Evolutionary conservation across 1,140 invertebrate genomes (phyloP), one percentile per base, ranked within the genome.

Genomic region (Vanessa atalanta): DNA sequence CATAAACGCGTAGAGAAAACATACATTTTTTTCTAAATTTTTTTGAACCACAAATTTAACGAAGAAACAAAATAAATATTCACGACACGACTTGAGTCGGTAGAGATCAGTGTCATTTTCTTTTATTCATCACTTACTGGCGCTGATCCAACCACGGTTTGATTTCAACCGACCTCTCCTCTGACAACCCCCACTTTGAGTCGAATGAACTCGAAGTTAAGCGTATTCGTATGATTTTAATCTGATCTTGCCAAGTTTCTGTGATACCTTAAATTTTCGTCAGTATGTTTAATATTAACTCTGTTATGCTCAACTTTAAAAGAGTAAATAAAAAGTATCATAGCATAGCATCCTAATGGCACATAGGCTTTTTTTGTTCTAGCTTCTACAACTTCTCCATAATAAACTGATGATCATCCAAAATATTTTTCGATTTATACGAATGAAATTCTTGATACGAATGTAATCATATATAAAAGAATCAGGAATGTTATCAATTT

Each of bases 121-220:
- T 13, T 51, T 61, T 61, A 61, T 61, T 61, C 57, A 61, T 31
- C 57, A 61, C 14, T 26, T n/a, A 4, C 57, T 61, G 57, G 57
- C 57, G 23, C 57, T 9, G 57, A 11, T 61, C 57, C 57, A 61
- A 61, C 57, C 57, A 37, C 14, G 57, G 31, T 61, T 61, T 61
- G 57, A 61, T 61, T 61, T 26, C 14, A 15, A 57, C 53, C 57
- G 31, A 13, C 26, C 57, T 37, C 26, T 37, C 13, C 48, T 51
- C 57, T 61, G 23, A 61, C 26, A 61, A 61, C 57, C 23, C 16
- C 12, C 53, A 61, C 31, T 61, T 61, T 37, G 31, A 57, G 11
- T 37, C 15, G 23, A 61, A 31, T 61, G 57, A 61, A 37, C 26
- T 61, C 31, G 14, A 37, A 61, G 20, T 57, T 26, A 57, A 57